These are phyloP conservation scores for Scortum barcoo DNA, from an alignment of 2,113 vertebrate genomes.

Conservation along the genomic window DNA sequence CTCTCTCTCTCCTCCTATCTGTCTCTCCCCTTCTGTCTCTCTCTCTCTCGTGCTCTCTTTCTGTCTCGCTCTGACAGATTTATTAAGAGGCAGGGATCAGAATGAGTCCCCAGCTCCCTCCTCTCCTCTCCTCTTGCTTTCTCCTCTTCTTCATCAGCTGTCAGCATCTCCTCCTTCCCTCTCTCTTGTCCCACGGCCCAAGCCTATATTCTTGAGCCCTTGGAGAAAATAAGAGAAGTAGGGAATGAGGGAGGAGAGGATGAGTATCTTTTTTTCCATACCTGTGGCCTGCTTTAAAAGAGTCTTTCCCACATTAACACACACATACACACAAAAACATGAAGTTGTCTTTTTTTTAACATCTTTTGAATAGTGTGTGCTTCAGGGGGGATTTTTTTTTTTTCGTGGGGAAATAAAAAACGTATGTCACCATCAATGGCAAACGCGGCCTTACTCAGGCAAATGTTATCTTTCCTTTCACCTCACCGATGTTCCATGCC, in stretches of 20 bases:
- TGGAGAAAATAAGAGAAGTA: constrained; percentile 41
- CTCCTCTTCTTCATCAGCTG: constrained; percentile 60
- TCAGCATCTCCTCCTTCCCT: constrained; percentile 57
- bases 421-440: constrained; percentile 13
- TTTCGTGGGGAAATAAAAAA: constrained; percentile 28
- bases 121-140: constrained; percentile 61
- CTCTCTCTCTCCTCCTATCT: constrained; percentile 14
- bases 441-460: constrained; percentile 5
- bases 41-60: constrained; percentile 54
- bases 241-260: constrained; percentile 31
- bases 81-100: constrained; percentile 75
- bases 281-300: constrained; percentile 53
- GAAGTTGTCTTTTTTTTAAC: constrained; percentile 40
- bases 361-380: constrained; percentile 17
- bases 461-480: constrained; percentile 37
- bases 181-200: constrained; percentile 39
- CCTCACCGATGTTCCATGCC: constrained; percentile 21
- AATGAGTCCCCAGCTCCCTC: constrained; percentile 68
- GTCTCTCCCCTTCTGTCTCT: constrained; percentile 14
- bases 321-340: constrained; percentile 19
- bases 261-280: constrained; percentile 37
- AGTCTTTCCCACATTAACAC: constrained; percentile 6
- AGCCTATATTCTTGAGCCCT: constrained; percentile 36
- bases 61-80: constrained; percentile 78
- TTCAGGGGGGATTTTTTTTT: constrained; percentile 16